Evolutionary conservation across 2,888 invertebrate species (phyloP), one percentile per base, ranked within the genome.

Genomic region (Rugalucina vietnamica): DNA sequence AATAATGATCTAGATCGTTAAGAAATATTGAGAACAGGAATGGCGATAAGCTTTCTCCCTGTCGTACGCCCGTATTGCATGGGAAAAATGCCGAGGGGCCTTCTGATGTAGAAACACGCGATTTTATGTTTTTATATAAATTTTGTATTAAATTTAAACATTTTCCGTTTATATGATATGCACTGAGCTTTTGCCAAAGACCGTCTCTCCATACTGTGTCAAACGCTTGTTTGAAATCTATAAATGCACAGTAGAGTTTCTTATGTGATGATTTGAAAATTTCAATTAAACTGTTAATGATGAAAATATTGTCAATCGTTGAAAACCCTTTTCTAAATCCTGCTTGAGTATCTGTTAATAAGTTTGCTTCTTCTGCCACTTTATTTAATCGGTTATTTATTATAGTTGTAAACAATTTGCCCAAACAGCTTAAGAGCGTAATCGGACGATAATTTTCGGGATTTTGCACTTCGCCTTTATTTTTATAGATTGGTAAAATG

Each of bases 401-500:
- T 54, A 54, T 21, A 4, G 54, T n/a, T 18, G 54, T 54, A 54
- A 54, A 54, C n/a, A 54, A 21, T 54, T 54, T 54, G 14, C 54
- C 54, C 21, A 54, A 21, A 54, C 54, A 54, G 34, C 76, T 76
- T n/a, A 76, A 34, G 21, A 43, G 60, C 5, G 80, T 80, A 3
- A 80, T 75, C 18, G 80, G 69, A 39, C 75, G 49, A 24, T 74
- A 80, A 49, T 75, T 80, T 21, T 43, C 69, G 14, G 74, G 80
- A 24, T 80, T 50, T 0, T 21, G 21, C 18, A 21, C 29, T 43
- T 29, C 36, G 0, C 79, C 79, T 69, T 74, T 79, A n/a, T 79
- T 74, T 65, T 73, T 79, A 34, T 34, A 79, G 50, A 80, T 80
- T 12, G 80, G 80, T 34, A 49, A 65, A 29, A 76, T 81, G 18